Base-by-base conservation (phyloP, 2,888 invertebrate species). In the Xestobium rufovillosum region DNA sequence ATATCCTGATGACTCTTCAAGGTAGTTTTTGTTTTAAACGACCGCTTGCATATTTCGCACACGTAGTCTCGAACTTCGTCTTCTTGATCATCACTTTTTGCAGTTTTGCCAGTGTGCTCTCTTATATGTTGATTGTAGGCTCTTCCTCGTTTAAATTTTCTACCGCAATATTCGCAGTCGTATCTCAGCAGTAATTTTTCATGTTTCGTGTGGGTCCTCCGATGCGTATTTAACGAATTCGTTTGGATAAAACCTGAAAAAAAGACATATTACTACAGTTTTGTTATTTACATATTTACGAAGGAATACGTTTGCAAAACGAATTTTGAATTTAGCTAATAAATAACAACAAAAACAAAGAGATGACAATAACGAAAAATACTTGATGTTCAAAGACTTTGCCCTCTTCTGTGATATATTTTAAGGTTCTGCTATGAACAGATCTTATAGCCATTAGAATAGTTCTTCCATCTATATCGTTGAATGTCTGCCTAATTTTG, bases 151-250 rank as follows among this genome's bases (percentile, higher is more conserved):
- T 42, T 43, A 25, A 45, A 45, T n/a, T 39, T 37, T 26, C 38
- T 34, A 17, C 45, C 45, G 32, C 45, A 45, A 36, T 34, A 34
- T 4, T 34, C 34, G 28, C 45, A 45, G 10, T 33, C 12, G 27
- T 37, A 61, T 19, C n/a, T 19, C 6, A n/a, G 23, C 6, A 6
- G 6, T 6, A 6, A 8, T 19, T n/a, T n/a, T 19, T 6, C 6
- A 19, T 58, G 57, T 34, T 58, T 60, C 30, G 57, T 57, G 33
- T 64, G 64, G 2, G 62, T 63, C 31, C 60, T 53, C 31, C 55
- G 47, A 41, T 64, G 64, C 27, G 61, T 53, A 33, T 36, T 34
- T 6, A 45, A 30, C 4, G 45, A 42, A 8, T 36, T 38, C 4
- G 40, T 32, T 32, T 43, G 45, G 36, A 45, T 44, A 19, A 44